A percentile compares a stretch with the other conserved stretches of the same genome.
Evolutionary conservation across 2,797 vertebrate species (phyloP).

Genomic region (Distichodus sexfasciatus): DNA sequence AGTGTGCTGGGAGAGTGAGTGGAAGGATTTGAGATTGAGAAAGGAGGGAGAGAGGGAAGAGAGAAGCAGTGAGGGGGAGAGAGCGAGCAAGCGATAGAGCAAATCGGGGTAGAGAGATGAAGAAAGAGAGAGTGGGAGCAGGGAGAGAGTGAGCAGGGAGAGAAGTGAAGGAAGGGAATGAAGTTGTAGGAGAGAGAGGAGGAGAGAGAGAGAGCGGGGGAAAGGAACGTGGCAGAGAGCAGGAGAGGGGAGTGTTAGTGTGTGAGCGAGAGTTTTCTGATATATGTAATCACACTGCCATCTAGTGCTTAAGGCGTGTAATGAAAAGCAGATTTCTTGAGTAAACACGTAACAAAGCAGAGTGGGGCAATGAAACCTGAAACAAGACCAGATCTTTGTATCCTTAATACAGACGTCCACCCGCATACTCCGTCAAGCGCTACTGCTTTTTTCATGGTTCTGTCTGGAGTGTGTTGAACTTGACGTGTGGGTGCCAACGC

Average conservation of each 20-base stretch:
- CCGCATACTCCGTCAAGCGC: no score
- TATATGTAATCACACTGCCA: slow-evolving; percentile 49
- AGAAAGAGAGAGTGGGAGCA: background rate
- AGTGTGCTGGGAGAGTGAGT: no score
- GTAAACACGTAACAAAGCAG: background rate
- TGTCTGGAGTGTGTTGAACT: no score
- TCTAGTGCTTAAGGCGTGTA: slow-evolving; percentile 43
- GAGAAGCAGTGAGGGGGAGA: background rate
- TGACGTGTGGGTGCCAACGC: no score
- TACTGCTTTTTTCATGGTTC: no score
- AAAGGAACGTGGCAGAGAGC: no score
- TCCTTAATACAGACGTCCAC: no score
- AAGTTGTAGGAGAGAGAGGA: background rate
- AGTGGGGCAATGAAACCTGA: background rate
- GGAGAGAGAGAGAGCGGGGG: background rate
- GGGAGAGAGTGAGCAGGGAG: background rate
- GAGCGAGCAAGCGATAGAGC: background rate
- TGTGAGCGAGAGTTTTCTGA: no score
- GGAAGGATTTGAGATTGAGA: background rate
- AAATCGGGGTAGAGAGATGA: background rate
- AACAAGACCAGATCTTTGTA: no score
- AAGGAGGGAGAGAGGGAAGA: background rate
- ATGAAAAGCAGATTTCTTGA: slow-evolving; percentile 33
- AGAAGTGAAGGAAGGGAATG: no score
- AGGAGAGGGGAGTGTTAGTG: no score